phyloP scores from a whole-genome alignment of 2,113 vertebrate species.

The Myotis lucifugus region DNA sequence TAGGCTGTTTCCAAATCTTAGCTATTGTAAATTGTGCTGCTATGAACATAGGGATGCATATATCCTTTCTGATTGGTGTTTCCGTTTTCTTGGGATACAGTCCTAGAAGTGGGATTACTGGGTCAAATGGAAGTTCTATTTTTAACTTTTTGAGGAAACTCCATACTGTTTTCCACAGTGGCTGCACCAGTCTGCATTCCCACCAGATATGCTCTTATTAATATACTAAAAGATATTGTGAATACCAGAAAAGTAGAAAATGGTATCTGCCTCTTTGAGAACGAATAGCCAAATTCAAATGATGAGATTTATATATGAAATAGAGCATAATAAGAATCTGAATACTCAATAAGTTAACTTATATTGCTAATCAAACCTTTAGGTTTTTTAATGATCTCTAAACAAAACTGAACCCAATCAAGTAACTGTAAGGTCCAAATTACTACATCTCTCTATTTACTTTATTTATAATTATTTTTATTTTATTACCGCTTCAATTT shows the following conservation, averaged over 20 bases:
- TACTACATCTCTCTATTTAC: not conserved
- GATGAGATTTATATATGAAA: conserved; percentile 17
- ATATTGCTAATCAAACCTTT: not conserved
- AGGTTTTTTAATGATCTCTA: not conserved
- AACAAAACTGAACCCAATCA: conserved; percentile 11
- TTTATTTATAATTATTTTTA: conserved; percentile 27
- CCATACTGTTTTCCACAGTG: too few relatives aligned
- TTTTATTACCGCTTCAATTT: conserved; percentile 15
- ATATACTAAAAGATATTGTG: conserved; percentile 1
- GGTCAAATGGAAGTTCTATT: too few relatives aligned
- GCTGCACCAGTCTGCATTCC: too few relatives aligned
- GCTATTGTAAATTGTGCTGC: too few relatives aligned
- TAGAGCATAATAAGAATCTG: not conserved
- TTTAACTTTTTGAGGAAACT: too few relatives aligned
- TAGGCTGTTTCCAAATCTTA: too few relatives aligned
- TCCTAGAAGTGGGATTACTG: too few relatives aligned
- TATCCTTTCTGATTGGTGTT: too few relatives aligned
- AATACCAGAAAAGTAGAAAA: not conserved
- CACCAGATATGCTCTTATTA: not conserved
- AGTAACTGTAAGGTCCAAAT: not conserved
- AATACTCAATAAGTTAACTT: conserved; percentile 17
- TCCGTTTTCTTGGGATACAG: too few relatives aligned
- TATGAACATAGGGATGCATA: too few relatives aligned
- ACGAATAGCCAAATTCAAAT: not conserved
- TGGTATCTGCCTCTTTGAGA: conserved; percentile 5